Conservation (phyloP, 2,113 vertebrate genomes). For the Mesocricetus auratus region DNA sequence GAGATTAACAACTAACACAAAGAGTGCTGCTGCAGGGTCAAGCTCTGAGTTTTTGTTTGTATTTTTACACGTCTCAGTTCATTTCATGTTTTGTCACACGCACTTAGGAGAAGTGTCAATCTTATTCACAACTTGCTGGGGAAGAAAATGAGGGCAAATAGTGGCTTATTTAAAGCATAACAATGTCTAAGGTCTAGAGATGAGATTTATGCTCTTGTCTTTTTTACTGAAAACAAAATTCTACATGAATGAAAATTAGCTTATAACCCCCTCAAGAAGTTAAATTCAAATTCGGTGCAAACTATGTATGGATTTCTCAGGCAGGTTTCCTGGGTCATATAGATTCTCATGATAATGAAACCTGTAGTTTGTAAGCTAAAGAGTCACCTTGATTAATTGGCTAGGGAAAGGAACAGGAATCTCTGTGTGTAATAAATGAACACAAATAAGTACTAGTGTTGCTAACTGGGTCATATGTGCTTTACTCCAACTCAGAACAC, state of each 20-base stretch:
- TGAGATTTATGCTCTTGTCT: neutral
- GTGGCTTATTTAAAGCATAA: neutral
- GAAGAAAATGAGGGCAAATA: neutral
- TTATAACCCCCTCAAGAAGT: neutral
- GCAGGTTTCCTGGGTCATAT: neutral
- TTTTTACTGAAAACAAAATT: neutral
- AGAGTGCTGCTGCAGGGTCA: neutral
- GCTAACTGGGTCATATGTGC: neutral
- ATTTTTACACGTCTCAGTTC: neutral
- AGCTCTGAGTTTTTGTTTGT: neutral
- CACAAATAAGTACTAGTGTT: neutral
- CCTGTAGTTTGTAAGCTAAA: neutral
- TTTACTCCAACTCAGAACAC: neutral
- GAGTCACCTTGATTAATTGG: neutral
- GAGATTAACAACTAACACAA: neutral
- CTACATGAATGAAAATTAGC: slow-evolving; percentile 5
- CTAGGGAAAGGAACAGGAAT: neutral
- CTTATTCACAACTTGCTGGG: neutral
- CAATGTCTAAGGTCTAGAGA: neutral
- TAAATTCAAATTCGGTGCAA: slow-evolving; percentile 2
- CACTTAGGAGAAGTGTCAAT: neutral
- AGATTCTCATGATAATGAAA: neutral
- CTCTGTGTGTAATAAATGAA: neutral
- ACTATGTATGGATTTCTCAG: neutral
- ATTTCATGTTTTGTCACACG: neutral